phyloP scores from a whole-genome alignment of 2,888 invertebrate species.

The Aleiodes testaceus region DNA sequence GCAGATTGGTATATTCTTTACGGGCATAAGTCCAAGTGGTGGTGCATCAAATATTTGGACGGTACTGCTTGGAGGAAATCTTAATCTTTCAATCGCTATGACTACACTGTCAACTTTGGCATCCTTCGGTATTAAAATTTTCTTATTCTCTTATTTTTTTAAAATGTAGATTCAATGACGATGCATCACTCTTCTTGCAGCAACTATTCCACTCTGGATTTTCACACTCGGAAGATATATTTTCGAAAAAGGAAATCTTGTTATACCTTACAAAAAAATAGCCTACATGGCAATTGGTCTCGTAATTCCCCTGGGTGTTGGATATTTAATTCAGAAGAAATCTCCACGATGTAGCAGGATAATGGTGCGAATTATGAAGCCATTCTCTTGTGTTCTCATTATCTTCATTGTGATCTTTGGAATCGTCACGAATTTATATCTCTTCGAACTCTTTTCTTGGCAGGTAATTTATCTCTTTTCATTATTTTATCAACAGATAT shows the following conservation, averaged over 20 bases:
- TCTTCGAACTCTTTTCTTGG: conserved; percentile 92
- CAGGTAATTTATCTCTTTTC: conserved; percentile 74
- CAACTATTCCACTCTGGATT: conserved; percentile 92
- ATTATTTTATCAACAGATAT: too few relatives aligned
- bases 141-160: background rate
- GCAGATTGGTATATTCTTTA: conserved; percentile 91
- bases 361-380: conserved; percentile 87
- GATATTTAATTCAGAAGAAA: conserved; percentile 79
- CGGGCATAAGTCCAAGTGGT: conserved; percentile 93
- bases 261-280: conserved; percentile 86
- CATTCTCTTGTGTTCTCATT: conserved; percentile 85
- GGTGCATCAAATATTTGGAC: conserved; percentile 99
- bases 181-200: conserved; percentile 69
- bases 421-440: conserved; percentile 89
- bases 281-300: conserved; percentile 83
- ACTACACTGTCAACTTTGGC: conserved; percentile 91
- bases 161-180: background rate
- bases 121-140: conserved; percentile 80
- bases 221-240: conserved; percentile 87
- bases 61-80: conserved; percentile 91
- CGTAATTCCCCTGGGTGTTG: conserved; percentile 84
- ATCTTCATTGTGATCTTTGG: conserved; percentile 91
- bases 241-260: conserved; percentile 81
- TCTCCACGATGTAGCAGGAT: conserved; percentile 80
- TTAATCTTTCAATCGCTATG: conserved; percentile 96